Base-by-base conservation (phyloP, 2,797 vertebrate species). In the Merluccius polli region DNA sequence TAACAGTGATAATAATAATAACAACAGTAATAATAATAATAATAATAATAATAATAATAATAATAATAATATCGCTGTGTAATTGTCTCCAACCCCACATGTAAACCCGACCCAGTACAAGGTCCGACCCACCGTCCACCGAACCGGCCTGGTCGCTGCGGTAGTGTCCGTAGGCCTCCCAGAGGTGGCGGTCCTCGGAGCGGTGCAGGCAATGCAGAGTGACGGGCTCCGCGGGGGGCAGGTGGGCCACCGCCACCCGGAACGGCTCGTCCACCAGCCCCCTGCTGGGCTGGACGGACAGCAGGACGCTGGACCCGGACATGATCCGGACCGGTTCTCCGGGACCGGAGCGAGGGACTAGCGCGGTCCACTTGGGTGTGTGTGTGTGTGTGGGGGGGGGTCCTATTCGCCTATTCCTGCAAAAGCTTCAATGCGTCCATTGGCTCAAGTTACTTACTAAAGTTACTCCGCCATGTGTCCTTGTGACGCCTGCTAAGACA, bases 101-200 rank as follows among this genome's bases (percentile, higher is more conserved):
- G n/a, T 38, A 3, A 41, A 35, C 33, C 33, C 33, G 8, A 15
- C 30, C 3, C 9, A 41, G 0, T 8, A 30, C 8, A n/a, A n/a
- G n/a, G n/a, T n/a, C n/a, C n/a, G 75, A 73, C 83, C 30, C 72
- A 92, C 92, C 87, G 0, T 78, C 83, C n/a, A 93, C 90, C 0
- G 15, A 63, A 30, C 92, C 92, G 11, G 35, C 48, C 35, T 81
- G 35, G 18, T 88, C 77, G 29, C 89, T 90, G 77, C 85, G 0
- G 73, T 92, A 93, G 83, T 91, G 85, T 0, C 85, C 91, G 1
- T 78, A 93, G 0, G 89, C 90, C 83, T 93, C 90, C 92, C 92
- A 93, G 79, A 82, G 30, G 71, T 91, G 79, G 10, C 27, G 59
- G 59, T 65, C 59, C 59, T 65, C 59, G n/a, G 59, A 65, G n/a